Base-by-base conservation (phyloP, 2,888 invertebrate species). In the Hypomecis atomaria region DNA sequence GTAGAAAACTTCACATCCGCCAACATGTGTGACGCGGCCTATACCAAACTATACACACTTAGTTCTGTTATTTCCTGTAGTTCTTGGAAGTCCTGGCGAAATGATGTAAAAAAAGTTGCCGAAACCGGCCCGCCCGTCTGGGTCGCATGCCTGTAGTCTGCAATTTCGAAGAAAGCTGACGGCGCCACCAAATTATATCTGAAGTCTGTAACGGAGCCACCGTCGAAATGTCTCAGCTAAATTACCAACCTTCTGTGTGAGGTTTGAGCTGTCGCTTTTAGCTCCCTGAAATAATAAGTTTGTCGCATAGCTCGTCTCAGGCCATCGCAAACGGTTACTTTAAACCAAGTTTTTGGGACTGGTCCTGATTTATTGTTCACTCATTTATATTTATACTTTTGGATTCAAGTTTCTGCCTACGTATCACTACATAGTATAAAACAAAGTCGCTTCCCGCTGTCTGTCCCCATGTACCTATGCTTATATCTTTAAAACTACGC, bases 101-200 rank as follows among this genome's bases (percentile, higher is more conserved):
- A 23, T n/a, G 43, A 34, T 5, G 44, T 38, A 47, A 45, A 42
- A 55, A 54, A 55, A 49, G 5, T 23, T 43, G 37, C 61, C 55
- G 49, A 61, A 61, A 55, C 61, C 49, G 49, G 55, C 61, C 40
- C 6, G 11, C n/a, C n/a, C 38, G 60, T 40, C 34, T 36, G 60
- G 60, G 37, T 48, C 36, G 47, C 47, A 42, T 48, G n/a, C 38
- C 49, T 50, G 49, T 40, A 50, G 6, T 40, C 40, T 52, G 49
- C 10, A 61, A 50, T 61, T 55, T 55, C 43, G 47, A 61, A 55
- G 61, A 55, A 49, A 61, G 55, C 44, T 5, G 37, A 49, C 48
- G 23, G 10, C 33, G 11, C 13, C 0, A 23, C 23, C 9, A 11
- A 44, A 5, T 0, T 23, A 9, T 23, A 6, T 40, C 1, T 10